These are phyloP conservation scores for Egretta garzetta DNA, from an alignment of 2,113 vertebrate species.

Conservation along the genomic window DNA sequence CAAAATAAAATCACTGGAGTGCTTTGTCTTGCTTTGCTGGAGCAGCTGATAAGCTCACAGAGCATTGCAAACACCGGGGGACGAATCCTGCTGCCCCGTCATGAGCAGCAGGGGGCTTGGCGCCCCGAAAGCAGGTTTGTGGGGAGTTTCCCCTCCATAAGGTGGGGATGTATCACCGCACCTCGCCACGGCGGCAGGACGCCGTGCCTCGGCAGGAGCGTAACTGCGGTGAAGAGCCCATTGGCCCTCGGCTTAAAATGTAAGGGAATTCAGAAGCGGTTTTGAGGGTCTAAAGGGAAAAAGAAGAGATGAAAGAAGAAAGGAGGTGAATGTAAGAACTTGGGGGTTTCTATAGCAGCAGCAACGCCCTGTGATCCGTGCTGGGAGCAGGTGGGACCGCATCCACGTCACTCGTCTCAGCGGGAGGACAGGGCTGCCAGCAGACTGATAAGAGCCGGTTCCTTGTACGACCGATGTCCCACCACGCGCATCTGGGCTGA, in stretches of 20 bases:
- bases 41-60: not conserved
- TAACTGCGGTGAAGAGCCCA: fast-evolving
- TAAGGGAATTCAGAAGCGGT: not conserved
- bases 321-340: conserved; percentile 23
- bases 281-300: not conserved
- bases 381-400: conserved; percentile 20
- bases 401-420: conserved; percentile 31
- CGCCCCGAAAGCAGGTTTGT: not conserved
- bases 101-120: not conserved
- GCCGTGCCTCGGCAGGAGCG: fast-evolving
- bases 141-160: fast-evolving
- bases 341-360: conserved; percentile 64
- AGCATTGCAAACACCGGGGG: not conserved
- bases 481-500: not conserved
- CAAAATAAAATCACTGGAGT: conserved; percentile 4
- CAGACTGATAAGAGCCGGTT: conserved; percentile 14
- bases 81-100: not conserved
- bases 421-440: conserved; percentile 37
- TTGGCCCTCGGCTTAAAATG: not conserved
- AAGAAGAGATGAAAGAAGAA: not conserved
- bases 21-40: conserved; percentile 2
- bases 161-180: not conserved
- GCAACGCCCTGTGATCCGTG: not conserved
- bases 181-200: not conserved
- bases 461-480: not conserved